phyloP scores from a whole-genome alignment of 2,888 invertebrate species.

The Chymomyza caudatula region DNA sequence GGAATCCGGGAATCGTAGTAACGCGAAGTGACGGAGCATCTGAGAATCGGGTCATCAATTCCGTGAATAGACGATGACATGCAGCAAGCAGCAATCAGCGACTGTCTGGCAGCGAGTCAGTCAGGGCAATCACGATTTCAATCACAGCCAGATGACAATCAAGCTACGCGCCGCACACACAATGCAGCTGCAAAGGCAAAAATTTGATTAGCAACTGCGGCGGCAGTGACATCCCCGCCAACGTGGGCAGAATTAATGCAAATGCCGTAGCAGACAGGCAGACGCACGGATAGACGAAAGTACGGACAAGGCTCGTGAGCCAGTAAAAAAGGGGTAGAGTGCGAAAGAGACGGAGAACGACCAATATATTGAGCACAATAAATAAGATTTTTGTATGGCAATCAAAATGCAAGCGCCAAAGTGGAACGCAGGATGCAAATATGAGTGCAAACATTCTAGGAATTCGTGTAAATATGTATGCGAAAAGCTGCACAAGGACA shows the following conservation, averaged over 20 bases:
- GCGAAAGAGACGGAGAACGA: too few species aligned
- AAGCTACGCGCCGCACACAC: too few species aligned
- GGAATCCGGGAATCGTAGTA: too few species aligned
- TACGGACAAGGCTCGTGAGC: neutral
- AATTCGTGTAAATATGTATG: conserved; percentile 2
- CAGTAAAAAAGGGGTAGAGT: too few species aligned
- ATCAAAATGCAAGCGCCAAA: neutral
- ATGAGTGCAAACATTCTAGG: neutral
- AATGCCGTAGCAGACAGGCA: neutral
- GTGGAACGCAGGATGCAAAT: neutral
- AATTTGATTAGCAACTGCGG: neutral
- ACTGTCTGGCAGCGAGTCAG: neutral
- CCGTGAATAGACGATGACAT: too few species aligned
- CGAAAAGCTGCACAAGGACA: neutral
- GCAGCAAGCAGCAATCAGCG: too few species aligned
- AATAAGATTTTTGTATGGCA: neutral
- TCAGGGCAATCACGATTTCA: neutral
- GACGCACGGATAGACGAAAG: neutral
- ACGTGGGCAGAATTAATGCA: neutral
- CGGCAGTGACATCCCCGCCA: neutral
- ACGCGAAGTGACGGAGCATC: neutral
- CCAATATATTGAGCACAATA: neutral
- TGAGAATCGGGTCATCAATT: too few species aligned
- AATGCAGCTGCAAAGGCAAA: neutral
- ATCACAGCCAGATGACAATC: neutral